A percentile compares a stretch with the other conserved stretches of the same genome.
phyloP scores from a whole-genome alignment of 2,113 vertebrate species.

The Emberiza fucata region DNA sequence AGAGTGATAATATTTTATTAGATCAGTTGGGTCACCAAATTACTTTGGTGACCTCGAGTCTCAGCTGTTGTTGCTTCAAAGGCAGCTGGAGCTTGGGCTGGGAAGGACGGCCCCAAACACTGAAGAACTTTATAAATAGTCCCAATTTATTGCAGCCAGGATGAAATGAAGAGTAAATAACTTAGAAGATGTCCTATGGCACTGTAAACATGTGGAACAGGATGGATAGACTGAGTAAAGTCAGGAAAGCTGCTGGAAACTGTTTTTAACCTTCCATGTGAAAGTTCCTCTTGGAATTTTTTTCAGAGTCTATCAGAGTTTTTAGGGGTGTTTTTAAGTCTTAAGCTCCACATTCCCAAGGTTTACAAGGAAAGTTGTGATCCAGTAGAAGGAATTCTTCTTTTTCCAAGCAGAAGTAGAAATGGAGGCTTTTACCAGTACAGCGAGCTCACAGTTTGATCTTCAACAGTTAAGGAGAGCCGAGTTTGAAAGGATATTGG shows the following conservation, averaged over 20 bases:
- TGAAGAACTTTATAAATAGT: neutral
- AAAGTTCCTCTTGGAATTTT: neutral
- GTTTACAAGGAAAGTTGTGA: neutral
- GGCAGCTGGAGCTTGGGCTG: neutral
- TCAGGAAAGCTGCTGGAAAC: neutral
- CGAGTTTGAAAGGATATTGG: neutral
- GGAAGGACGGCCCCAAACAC: neutral
- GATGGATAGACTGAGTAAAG: neutral
- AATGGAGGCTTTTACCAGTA: neutral
- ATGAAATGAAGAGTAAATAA: conserved; percentile 7
- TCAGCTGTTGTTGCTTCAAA: neutral
- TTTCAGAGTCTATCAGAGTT: neutral
- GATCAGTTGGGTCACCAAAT: neutral
- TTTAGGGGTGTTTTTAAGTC: neutral
- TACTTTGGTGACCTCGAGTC: neutral
- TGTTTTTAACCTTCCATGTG: neutral
- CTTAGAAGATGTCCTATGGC: neutral
- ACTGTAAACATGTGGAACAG: neutral
- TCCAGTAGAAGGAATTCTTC: neutral
- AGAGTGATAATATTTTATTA: neutral
- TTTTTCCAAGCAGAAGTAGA: neutral
- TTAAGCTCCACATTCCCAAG: neutral
- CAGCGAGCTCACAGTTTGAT: neutral
- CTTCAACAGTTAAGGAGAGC: neutral
- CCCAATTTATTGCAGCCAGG: neutral